These are phyloP conservation scores for Macrotus californicus DNA, from an alignment of 2,113 vertebrate genomes.

Conservation along the genomic window DNA sequence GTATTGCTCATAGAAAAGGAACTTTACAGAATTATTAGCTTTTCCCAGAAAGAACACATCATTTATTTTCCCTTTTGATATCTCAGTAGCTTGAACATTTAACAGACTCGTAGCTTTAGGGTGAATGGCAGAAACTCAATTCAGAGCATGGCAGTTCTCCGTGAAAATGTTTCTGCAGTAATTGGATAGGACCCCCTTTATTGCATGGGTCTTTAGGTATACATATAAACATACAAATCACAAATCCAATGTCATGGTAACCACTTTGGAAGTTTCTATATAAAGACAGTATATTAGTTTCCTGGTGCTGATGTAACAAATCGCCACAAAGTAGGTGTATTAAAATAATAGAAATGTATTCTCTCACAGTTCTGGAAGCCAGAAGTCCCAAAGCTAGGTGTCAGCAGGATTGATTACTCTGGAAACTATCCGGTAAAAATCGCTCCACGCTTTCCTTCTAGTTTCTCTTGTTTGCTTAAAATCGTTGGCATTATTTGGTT, in stretches of 20 bases:
- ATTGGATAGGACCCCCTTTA: not conserved
- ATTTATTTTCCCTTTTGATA: not conserved
- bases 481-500: not conserved
- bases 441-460: not conserved
- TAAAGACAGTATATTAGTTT: not conserved
- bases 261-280: not conserved
- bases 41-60: not conserved
- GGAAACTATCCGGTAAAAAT: not conserved
- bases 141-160: not conserved
- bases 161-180: not conserved
- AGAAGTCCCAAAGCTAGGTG: not conserved
- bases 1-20: not conserved
- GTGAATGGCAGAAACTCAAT: not conserved
- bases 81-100: not conserved
- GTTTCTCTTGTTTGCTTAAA: not conserved
- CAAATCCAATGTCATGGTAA: not conserved
- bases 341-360: not conserved
- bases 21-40: not conserved
- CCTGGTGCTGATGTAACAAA: not conserved
- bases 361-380: not conserved
- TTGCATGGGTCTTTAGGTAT: not conserved
- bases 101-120: not conserved
- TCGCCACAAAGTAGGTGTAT: not conserved
- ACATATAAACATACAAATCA: not conserved
- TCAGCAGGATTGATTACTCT: not conserved